Conservation (phyloP, 2,797 vertebrate species). For the Tauraco hartlaubi region DNA sequence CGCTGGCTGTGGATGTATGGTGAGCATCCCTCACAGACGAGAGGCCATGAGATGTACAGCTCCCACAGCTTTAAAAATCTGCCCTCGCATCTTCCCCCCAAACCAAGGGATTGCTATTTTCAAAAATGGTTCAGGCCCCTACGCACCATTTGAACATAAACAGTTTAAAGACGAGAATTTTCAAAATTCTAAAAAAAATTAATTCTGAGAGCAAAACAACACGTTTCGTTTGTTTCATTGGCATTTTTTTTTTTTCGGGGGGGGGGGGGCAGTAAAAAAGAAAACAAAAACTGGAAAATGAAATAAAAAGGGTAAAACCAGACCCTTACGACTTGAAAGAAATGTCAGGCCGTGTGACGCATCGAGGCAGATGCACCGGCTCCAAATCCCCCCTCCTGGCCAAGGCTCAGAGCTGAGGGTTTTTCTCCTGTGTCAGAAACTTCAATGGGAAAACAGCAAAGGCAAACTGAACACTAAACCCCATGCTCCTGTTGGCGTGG, state of each 20-base stretch:
- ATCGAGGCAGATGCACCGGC: rapidly evolving
- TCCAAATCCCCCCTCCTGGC: not conserved
- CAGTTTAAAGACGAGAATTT: not conserved
- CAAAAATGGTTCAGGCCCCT: not conserved
- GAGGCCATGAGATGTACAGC: not conserved
- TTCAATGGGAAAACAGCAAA: not conserved
- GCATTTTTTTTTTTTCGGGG: too few species aligned
- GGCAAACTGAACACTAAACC: not conserved
- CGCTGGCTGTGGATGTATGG: rapidly evolving
- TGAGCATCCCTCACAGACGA: not conserved
- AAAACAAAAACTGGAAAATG: not conserved
- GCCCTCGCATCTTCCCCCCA: rapidly evolving
- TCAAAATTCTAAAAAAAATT: not conserved
- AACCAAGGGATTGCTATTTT: not conserved
- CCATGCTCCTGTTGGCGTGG: rapidly evolving
- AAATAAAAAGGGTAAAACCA: not conserved
- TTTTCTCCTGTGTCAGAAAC: not conserved
- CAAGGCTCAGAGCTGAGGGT: not conserved
- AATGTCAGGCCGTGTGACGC: rapidly evolving
- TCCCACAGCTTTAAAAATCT: not conserved
- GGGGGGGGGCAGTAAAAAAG: rapidly evolving
- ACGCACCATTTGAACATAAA: not conserved
- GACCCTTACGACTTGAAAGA: not conserved
- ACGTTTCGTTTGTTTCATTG: not conserved
- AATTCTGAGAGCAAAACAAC: not conserved